Evolutionary conservation across 1,140 invertebrate genomes (phyloP), one percentile per base, ranked within the genome.

Genomic region (Leguminivora glycinivorella): DNA sequence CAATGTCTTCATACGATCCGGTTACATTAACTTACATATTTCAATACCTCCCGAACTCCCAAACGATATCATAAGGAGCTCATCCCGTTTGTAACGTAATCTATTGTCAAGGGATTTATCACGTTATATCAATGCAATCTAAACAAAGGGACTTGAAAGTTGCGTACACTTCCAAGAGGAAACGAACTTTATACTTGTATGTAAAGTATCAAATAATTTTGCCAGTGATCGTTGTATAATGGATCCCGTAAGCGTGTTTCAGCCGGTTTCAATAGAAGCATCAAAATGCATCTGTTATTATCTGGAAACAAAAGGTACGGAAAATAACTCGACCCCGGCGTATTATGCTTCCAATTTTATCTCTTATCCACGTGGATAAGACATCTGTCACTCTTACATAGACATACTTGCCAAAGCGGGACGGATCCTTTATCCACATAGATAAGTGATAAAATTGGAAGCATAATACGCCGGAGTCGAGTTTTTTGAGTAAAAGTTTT

Each of bases 251-350:
- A 52, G 47, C 47, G 47, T 52, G 22, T 52, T 52, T 52, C 47
- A 52, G 47, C 6, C 7, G 47, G 47, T 22, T 52, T 52, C 47
- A 52, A 52, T 52, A 52, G 19, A 52, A 19, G 47, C 47, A 52
- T 52, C 19, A 52, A 52, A 52, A 52, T 52, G 47, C 47, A 52
- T 52, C 47, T 22, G 19, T 52, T 52, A 52, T 52, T 52, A 52
- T 22, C 47, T 52, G 17, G 19, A 52, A 52, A 52, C 47, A 52
- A 52, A 52, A 22, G 47, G 19, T 17, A 10, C 47, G 14, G 17
- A 22, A 52, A 52, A 52, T 19, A 52, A 19, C 47, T 22, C 17
- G 17, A 52, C 19, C 43, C 1, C 4, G 14, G n/a, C n/a, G n/a
- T n/a, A n/a, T n/a, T n/a, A n/a, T n/a, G n/a, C n/a, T n/a, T n/a